Evolutionary conservation across 2,888 invertebrate genomes (phyloP).

Genomic region (Erynnis tages): DNA sequence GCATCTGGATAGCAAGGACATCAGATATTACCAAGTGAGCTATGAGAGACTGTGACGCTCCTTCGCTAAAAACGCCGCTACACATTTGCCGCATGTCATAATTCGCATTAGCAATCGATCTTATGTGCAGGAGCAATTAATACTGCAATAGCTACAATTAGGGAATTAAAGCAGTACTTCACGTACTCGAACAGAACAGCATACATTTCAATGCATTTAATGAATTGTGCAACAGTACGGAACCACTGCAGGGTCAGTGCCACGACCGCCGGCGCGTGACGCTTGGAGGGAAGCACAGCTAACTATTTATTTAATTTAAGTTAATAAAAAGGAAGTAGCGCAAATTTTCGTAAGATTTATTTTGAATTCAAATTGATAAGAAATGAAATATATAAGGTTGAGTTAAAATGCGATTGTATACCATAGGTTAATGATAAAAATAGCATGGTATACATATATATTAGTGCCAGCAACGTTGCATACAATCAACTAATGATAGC

Average conservation of each 20-base stretch:
- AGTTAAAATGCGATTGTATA: background rate
- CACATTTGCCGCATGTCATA: background rate
- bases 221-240: constrained; percentile 57
- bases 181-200: constrained; percentile 12
- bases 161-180: background rate
- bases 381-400: background rate
- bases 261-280: constrained; percentile 59
- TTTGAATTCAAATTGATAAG: background rate
- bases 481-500: constrained; percentile 18
- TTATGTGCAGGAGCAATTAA: background rate
- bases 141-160: background rate
- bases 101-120: constrained; percentile 2
- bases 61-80: no score
- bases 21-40: no score
- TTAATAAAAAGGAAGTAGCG: no score
- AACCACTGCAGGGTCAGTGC: constrained; percentile 67
- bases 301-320: background rate
- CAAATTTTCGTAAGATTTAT: no score
- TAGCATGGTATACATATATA: constrained; percentile 5
- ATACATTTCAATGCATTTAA: constrained; percentile 41
- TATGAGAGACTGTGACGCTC: no score
- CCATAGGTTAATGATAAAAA: background rate
- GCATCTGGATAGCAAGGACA: no score
- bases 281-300: constrained; percentile 27
- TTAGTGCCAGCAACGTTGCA: constrained; percentile 5